A percentile compares a stretch with the other conserved stretches of the same genome.
Evolutionary conservation across 2,888 invertebrate genomes (phyloP).

Genomic region (Eretmocerus hayati): DNA sequence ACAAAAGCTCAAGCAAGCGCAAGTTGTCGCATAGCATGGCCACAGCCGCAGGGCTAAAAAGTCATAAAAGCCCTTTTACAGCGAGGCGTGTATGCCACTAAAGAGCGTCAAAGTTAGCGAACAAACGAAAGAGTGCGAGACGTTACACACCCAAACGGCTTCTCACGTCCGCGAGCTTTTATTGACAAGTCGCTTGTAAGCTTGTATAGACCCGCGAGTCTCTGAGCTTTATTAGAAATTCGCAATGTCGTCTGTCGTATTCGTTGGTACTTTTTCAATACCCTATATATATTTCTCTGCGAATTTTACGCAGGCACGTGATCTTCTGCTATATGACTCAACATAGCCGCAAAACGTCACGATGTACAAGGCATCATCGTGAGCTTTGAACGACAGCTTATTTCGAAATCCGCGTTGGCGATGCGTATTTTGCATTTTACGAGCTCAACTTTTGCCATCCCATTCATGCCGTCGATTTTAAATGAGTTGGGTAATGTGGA

Average conservation of each 20-base stretch:
- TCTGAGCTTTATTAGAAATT: slow-evolving; percentile 31
- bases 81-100: slow-evolving; percentile 4
- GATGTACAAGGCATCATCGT: too few species aligned
- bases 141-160: too few species aligned
- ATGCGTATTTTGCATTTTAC: not conserved
- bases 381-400: slow-evolving; percentile 5
- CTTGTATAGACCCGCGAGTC: too few species aligned
- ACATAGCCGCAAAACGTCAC: too few species aligned
- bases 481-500: too few species aligned
- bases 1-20: too few species aligned
- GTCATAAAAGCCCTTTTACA: slow-evolving; percentile 24
- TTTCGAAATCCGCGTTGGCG: not conserved
- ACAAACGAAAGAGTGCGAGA: not conserved
- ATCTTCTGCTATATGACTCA: too few species aligned
- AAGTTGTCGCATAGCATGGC: too few species aligned
- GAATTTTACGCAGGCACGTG: slow-evolving; percentile 9
- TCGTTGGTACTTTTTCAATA: slow-evolving; percentile 35
- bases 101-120: slow-evolving; percentile 18
- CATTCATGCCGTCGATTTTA: too few species aligned
- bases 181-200: slow-evolving; percentile 24
- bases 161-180: slow-evolving; percentile 21
- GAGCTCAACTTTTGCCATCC: too few species aligned
- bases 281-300: slow-evolving; percentile 10
- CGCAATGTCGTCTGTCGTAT: slow-evolving; percentile 19
- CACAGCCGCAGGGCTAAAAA: slow-evolving; percentile 12